Evolutionary conservation across 2,797 vertebrate species (phyloP), one percentile per base, ranked within the genome.

Genomic region (Sciaenops ocellatus): DNA sequence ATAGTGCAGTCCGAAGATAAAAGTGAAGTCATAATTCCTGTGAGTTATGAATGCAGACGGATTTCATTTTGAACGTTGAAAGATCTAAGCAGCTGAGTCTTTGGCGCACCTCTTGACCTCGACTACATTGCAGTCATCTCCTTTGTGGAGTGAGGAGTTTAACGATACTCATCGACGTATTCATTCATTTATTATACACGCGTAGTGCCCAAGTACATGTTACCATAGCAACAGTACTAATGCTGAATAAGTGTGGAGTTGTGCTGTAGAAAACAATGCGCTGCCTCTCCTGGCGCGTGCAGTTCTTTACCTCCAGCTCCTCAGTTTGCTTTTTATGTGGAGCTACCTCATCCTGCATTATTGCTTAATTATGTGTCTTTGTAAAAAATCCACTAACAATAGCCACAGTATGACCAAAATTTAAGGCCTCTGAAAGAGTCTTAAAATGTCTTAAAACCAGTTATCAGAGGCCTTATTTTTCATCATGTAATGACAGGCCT

Each of bases 401-500:
- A 85, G 71, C 68, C 78, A 44, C 68, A 50, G 46, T 46, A 55
- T 56, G 72, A 81, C 78, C 81, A 78, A 70, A 79, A 75, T 88
- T 8, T 82, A 62, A 80, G 75, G 57, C 81, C 24, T 57, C 3
- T 38, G 34, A 30, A 64, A 72, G 52, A 65, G 61, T 78, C 78
- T 73, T 46, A 52, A 82, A 80, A 59, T 59, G 69, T 73, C 65
- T 69, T 68, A 69, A 73, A 88, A 73, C 30, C 78, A 48, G 75
- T 86, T 57, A 76, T 87, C 79, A 82, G 60, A 70, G 61, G 59
- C 62, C 22, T 75, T 65, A 75, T 74, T 68, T 78, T 72, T 78
- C 71, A 75, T 76, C 60, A 28, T 78, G 69, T 85, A 89, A 87
- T 90, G 63, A 87, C 73, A 77, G 69, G 56, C 72, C 60, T 83